Evolutionary conservation across 2,888 invertebrate species (phyloP), one percentile per base, ranked within the genome.

Genomic region (Scaptomyza cyrtandrae): DNA sequence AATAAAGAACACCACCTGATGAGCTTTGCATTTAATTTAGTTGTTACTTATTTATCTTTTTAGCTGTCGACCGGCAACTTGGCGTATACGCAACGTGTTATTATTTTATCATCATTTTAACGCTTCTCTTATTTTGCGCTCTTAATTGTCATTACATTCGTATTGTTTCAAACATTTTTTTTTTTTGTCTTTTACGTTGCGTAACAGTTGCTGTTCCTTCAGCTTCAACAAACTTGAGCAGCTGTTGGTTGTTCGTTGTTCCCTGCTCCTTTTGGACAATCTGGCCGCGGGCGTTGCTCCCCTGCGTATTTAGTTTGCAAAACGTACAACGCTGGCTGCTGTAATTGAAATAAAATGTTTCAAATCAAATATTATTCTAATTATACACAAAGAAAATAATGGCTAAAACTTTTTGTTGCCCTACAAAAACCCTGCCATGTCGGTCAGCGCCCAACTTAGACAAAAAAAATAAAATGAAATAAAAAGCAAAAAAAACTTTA

Each of bases 321-420:
- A 68, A 45, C 43, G 69, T 58, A 43, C 37, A 58, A 37, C 64
- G 31, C 29, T 41, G 9, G 10, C 41, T 59, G 33, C 58, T 72
- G 71, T 84, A 89, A 86, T 86, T 88, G 89, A 89, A 86, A 89
- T 89, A 85, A 86, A 89, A 87, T 88, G 87, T 86, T 88, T 76
- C 71, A 79, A 87, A 76, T 84, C 77, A 86, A 89, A 87, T 89
- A 86, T 88, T 86, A 85, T 86, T 85, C 79, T 85, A 87, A 88
- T 86, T 89, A 89, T 79, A 57, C 70, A 68, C 73, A 77, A 75
- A 58, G 80, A 86, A 86, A 88, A 88, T 74, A 88, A 77, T 75
- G 83, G 72, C n/a, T 61, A 58, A 77, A 87, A 68, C 66, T 74
- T 82, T 39, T 68, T 50, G 49, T 24, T 19, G 14, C 24, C 16